Percentiles rank a stretch among this genome's conserved stretches.
These are phyloP conservation scores for Pogoniulus pusillus DNA, from an alignment of 2,797 vertebrate genomes.

Conservation along the genomic window DNA sequence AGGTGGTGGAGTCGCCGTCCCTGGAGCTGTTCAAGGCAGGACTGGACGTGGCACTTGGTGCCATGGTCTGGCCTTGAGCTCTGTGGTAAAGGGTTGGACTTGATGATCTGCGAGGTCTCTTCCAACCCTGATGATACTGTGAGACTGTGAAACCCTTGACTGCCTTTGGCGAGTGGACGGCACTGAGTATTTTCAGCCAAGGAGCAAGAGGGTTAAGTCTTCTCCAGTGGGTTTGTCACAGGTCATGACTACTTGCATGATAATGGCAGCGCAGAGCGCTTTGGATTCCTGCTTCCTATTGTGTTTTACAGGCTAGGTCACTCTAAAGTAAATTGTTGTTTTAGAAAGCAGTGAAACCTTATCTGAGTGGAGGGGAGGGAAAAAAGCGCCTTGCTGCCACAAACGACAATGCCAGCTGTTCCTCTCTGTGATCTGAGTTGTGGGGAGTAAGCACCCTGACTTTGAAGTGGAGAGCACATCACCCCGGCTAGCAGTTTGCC, in stretches of 20 bases:
- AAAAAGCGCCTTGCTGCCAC: constrained; percentile 42
- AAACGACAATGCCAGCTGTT: constrained; percentile 85
- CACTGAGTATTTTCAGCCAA: constrained; percentile 50
- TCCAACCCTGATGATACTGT: no score
- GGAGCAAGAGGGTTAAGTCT: constrained; percentile 89
- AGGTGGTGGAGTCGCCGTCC: no score
- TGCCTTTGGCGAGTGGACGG: constrained; percentile 34
- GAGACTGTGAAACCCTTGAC: constrained; percentile 57
- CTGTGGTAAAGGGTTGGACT: no score
- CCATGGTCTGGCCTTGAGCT: no score
- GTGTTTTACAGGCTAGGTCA: constrained; percentile 83
- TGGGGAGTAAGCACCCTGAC: constrained; percentile 69
- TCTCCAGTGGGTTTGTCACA: constrained; percentile 83
- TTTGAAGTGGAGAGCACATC: constrained; percentile 82
- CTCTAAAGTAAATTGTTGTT: constrained; percentile 82
- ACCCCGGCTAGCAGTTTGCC: constrained; percentile 74
- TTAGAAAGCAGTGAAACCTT: constrained; percentile 83
- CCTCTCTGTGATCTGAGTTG: constrained; percentile 76
- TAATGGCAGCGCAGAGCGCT: constrained; percentile 67
- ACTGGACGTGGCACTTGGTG: no score
- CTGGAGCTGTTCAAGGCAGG: no score
- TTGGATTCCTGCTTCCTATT: constrained; percentile 77
- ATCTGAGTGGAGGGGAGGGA: constrained; percentile 71
- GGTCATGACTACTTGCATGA: constrained; percentile 81
- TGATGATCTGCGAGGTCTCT: no score